Conservation (phyloP, 2,113 vertebrate genomes). For the Ceyx cyanopectus region DNA sequence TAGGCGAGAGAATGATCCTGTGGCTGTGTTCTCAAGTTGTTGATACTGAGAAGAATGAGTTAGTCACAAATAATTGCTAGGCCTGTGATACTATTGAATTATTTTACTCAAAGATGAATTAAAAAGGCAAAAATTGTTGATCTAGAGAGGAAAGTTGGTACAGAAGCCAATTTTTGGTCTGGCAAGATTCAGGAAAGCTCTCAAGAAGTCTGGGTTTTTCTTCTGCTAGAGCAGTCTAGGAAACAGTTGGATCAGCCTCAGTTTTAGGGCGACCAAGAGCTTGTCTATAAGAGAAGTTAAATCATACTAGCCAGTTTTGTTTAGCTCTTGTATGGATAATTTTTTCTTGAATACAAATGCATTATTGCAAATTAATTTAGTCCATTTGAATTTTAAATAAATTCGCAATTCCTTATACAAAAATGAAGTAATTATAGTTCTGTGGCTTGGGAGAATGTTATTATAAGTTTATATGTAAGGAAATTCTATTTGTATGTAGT, state of each 20-base stretch:
- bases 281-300: neutral
- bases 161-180: neutral
- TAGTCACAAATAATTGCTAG: neutral
- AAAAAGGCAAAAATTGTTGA: neutral
- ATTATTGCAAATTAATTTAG: neutral
- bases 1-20: neutral
- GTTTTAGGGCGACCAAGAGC: neutral
- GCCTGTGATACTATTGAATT: neutral
- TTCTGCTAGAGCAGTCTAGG: neutral
- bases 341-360: neutral
- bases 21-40: neutral
- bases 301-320: neutral
- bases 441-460: neutral
- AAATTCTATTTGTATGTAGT: neutral
- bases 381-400: neutral
- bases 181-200: neutral
- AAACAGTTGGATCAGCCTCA: neutral
- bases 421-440: neutral
- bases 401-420: neutral
- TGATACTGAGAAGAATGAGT: neutral
- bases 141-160: neutral
- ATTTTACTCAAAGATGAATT: neutral
- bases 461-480: neutral
- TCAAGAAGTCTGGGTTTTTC: neutral
- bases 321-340: neutral